Base-by-base conservation (phyloP, 1,140 invertebrate genomes). In the Rhysida immarginata region DNA sequence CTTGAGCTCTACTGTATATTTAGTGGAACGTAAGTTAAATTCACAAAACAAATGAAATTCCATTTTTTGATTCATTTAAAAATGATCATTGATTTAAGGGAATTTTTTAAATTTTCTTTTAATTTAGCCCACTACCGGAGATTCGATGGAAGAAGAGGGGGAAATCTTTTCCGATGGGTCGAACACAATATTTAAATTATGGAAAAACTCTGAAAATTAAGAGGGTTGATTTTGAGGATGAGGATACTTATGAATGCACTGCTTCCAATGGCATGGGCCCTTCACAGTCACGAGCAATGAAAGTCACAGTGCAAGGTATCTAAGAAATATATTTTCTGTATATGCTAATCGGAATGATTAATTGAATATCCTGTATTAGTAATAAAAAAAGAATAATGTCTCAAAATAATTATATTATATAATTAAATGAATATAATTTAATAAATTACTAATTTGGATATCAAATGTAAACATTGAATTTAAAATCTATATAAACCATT, bases 121-220 rank as follows among this genome's bases (percentile, higher is more conserved):
- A 18, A 5, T 64, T 55, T 58, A 75, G 74, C 23, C 75, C 75
- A 14, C 62, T 76, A 23, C 75, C 75, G 3, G 67, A 74, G 57
- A 74, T 77, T 51, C 61, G 62, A 29, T 96, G 92, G 92, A 78
- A 74, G 51, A 91, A 91, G 74, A 78, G 87, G 68, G 85, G 85
- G 0, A 67, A 64, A 25, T 24, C 23, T 46, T 60, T 73, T 43
- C 70, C 83, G 26, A 80, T 76, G 16, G 85, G 89, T 65, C 74
- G 86, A 24, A 77, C 90, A 46, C 83, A 79, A 0, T 84, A 86
- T 58, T 65, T 67, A 43, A 88, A 94, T 71, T 95, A 92, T 72
- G 91, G 91, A 2, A 95, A 95, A 72, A 92, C 87, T 11, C 71
- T 96, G 53, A 74, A 89, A 16, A 92, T 96, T 59, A 82, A 83